Conservation (phyloP, 2,888 invertebrate genomes). For the Synanthedon formicaeformis region DNA sequence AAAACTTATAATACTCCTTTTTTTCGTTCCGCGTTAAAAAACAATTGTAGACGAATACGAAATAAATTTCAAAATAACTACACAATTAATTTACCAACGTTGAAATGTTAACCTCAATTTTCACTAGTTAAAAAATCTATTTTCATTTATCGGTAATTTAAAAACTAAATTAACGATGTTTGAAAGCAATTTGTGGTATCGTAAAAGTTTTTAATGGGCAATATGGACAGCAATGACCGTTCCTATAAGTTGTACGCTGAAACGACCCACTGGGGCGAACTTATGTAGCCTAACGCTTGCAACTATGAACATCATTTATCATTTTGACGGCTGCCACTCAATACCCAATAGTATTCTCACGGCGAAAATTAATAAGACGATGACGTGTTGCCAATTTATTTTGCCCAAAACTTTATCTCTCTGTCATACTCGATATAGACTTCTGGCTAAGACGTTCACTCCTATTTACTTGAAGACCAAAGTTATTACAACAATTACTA, state of each 20-base stretch:
- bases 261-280: conserved; percentile 12
- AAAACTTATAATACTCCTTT: no score
- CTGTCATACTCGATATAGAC: background rate
- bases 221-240: conserved; percentile 19
- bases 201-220: conserved; percentile 19
- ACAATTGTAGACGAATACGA: no score
- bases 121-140: no score
- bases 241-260: conserved; percentile 1
- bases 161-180: conserved; percentile 2
- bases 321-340: conserved; percentile 52
- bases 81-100: no score
- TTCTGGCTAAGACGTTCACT: no score
- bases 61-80: no score
- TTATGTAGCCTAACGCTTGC: conserved; percentile 15
- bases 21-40: no score
- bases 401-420: conserved; percentile 5
- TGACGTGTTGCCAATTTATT: conserved; percentile 15
- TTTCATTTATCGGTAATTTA: background rate
- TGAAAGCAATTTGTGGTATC: conserved; percentile 29
- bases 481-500: no score
- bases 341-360: conserved; percentile 31
- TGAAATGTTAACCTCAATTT: no score
- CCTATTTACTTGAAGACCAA: no score
- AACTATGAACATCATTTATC: conserved; percentile 33
- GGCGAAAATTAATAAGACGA: conserved; percentile 23